Percentiles rank a stretch among this genome's conserved stretches.
These are phyloP conservation scores for Stegophylla sp. DNA, from an alignment of 2,888 invertebrate species.

Conservation along the genomic window DNA sequence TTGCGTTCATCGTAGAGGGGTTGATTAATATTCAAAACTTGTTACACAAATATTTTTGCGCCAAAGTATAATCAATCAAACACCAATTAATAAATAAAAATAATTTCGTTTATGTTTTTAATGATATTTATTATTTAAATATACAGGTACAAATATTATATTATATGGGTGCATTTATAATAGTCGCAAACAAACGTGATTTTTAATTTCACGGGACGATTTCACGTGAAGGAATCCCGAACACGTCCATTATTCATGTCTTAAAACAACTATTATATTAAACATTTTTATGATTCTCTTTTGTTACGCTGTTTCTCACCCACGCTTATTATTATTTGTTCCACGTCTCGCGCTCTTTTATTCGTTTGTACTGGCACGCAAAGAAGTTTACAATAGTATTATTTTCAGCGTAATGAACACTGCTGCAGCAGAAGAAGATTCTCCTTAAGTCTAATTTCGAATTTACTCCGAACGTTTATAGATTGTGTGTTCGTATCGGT, in stretches of 20 bases:
- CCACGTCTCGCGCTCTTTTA: conserved; percentile 23
- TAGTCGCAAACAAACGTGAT: neutral
- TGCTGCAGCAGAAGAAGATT: neutral
- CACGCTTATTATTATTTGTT: conserved; percentile 32
- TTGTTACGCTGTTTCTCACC: conserved; percentile 7
- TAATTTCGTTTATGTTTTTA: neutral
- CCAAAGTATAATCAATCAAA: conserved; percentile 29
- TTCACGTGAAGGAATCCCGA: neutral
- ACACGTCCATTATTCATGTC: conserved; percentile 10
- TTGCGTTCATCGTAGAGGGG: neutral
- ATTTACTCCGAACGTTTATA: conserved; percentile 21
- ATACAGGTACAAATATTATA: neutral
- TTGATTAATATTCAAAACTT: conserved; percentile 3
- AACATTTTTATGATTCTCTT: conserved; percentile 26
- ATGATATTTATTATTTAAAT: neutral
- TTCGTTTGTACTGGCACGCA: neutral
- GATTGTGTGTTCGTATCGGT: neutral
- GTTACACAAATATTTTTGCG: neutral
- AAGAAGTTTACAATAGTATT: conserved; percentile 29
- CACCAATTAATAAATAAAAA: conserved; percentile 19
- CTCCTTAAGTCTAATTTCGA: conserved; percentile 27
- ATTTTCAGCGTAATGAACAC: conserved; percentile 41
- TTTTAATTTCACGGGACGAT: conserved; percentile 11
- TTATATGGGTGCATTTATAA: neutral
- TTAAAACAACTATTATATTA: conserved; percentile 41